Conservation (phyloP, 2,797 vertebrate species). For the Sardinella longiceps region DNA sequence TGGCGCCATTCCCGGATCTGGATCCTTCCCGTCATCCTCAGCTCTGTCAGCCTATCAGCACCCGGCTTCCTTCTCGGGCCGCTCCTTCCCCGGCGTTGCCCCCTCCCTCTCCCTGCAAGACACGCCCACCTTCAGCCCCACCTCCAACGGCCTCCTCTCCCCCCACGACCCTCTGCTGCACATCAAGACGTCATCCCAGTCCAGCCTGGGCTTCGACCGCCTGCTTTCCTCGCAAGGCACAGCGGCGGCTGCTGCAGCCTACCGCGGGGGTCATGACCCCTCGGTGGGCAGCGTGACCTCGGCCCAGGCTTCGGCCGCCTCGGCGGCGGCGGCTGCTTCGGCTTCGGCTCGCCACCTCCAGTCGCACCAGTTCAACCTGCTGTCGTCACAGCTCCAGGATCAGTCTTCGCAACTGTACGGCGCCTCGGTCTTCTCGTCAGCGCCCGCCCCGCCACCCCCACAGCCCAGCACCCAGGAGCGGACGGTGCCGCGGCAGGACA, state of each 20-base stretch:
- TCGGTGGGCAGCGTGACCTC: constrained; percentile 72
- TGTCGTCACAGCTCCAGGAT: constrained; percentile 86
- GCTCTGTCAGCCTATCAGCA: constrained; percentile 95
- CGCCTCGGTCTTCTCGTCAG: constrained; percentile 86
- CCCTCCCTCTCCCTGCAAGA: constrained; percentile 90
- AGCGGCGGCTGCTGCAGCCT: constrained; percentile 77
- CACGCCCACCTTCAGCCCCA: constrained; percentile 91
- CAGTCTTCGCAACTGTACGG: constrained; percentile 91
- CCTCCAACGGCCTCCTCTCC: constrained; percentile 92
- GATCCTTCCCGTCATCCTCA: constrained; percentile 92
- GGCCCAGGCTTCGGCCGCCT: constrained; percentile 73
- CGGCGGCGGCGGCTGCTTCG: constrained; percentile 41
- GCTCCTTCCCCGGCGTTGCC: constrained; percentile 87
- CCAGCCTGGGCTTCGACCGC: constrained; percentile 89
- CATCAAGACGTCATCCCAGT: constrained; percentile 89
- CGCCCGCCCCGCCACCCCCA: constrained; percentile 72
- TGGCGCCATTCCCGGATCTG: constrained; percentile 89
- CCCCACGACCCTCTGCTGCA: constrained; percentile 92
- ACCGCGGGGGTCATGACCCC: constrained; percentile 82
- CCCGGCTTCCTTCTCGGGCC: constrained; percentile 90
- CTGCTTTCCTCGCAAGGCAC: constrained; percentile 84
- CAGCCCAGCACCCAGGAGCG: constrained; percentile 84
- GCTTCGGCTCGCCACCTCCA: constrained; percentile 84
- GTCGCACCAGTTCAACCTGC: constrained; percentile 88
- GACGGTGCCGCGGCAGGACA: constrained; percentile 92